These are phyloP conservation scores for Thamnophis sirtalis DNA, from an alignment of 2,113 vertebrate genomes.

Conservation along the genomic window DNA sequence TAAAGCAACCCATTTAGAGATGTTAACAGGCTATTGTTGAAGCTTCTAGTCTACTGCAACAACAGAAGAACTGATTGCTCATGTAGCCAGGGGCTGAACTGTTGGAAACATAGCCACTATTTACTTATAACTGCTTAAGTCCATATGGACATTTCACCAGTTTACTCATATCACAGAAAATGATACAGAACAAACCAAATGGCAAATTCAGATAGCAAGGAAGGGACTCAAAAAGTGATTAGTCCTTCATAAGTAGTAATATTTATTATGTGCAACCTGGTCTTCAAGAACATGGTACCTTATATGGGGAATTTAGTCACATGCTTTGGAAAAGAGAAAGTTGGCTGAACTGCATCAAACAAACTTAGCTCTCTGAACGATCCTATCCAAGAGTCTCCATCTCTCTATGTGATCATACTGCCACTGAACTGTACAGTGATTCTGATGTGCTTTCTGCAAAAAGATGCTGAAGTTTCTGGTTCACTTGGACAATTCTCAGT, in stretches of 20 bases:
- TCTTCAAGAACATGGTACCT: not conserved
- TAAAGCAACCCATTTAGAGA: not conserved
- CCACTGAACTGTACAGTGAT: slow-evolving; percentile 35
- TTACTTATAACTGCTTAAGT: not conserved
- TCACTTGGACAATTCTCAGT: slow-evolving; percentile 10
- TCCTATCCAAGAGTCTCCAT: slow-evolving; percentile 16
- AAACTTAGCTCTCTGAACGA: slow-evolving; percentile 12
- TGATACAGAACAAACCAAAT: not conserved
- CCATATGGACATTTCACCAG: not conserved
- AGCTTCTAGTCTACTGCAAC: not conserved
- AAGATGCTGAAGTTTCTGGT: slow-evolving; percentile 3
- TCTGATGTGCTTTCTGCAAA: slow-evolving; percentile 18
- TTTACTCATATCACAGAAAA: not conserved
- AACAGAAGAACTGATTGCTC: not conserved
- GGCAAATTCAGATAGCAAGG: not conserved
- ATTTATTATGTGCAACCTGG: not conserved
- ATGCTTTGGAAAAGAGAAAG: not conserved
- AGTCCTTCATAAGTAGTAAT: not conserved
- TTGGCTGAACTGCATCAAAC: slow-evolving; percentile 1
- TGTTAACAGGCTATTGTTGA: not conserved
- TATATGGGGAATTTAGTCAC: not conserved
- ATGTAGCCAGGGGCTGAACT: not conserved
- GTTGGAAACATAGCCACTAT: not conserved
- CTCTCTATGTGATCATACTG: not conserved
- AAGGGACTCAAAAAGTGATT: not conserved